Conservation (phyloP, 2,888 invertebrate genomes). For the Leptopilina syphax region DNA sequence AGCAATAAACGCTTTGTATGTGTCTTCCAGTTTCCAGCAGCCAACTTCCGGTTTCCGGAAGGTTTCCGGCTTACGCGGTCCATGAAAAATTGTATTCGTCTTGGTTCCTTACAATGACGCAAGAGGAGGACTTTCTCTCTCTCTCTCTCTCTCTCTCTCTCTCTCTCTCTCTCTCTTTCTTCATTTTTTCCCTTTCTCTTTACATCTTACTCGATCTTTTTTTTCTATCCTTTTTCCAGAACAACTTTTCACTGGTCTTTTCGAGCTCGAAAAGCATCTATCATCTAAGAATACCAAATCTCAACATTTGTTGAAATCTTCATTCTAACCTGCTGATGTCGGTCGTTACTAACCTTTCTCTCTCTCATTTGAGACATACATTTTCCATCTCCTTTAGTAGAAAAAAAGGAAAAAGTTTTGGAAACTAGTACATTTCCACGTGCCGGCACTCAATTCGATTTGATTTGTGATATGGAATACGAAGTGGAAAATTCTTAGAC, state of each 20-base stretch:
- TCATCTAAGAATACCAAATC: conserved; percentile 68
- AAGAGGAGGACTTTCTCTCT: conserved; percentile 4
- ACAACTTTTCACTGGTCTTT: conserved; percentile 45
- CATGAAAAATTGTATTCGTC: conserved; percentile 62
- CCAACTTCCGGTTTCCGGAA: conserved; percentile 63
- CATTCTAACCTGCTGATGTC: conserved; percentile 52
- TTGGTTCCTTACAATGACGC: conserved; percentile 44
- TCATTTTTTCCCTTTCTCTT: conserved; percentile 31
- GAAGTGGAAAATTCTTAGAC: conserved; percentile 31
- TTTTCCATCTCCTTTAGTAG: background rate
- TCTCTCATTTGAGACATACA: background rate
- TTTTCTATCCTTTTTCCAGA: conserved; percentile 45
- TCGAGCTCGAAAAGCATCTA: conserved; percentile 61
- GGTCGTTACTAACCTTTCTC: conserved; percentile 32
- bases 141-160: conserved; percentile 30
- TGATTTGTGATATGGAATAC: conserved; percentile 56
- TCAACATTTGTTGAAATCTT: conserved; percentile 64
- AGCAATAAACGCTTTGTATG: conserved; percentile 49
- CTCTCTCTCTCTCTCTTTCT: conserved; percentile 31
- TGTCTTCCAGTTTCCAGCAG: conserved; percentile 56
- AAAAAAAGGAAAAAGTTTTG: conserved; percentile 39
- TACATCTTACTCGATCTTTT: conserved; percentile 45
- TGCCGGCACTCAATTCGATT: conserved; percentile 58
- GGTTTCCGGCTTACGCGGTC: conserved; percentile 56
- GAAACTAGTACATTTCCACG: conserved; percentile 49